These are phyloP conservation scores for Neuroscelio doddi DNA, from an alignment of 2,888 invertebrate species.

Conservation along the genomic window DNA sequence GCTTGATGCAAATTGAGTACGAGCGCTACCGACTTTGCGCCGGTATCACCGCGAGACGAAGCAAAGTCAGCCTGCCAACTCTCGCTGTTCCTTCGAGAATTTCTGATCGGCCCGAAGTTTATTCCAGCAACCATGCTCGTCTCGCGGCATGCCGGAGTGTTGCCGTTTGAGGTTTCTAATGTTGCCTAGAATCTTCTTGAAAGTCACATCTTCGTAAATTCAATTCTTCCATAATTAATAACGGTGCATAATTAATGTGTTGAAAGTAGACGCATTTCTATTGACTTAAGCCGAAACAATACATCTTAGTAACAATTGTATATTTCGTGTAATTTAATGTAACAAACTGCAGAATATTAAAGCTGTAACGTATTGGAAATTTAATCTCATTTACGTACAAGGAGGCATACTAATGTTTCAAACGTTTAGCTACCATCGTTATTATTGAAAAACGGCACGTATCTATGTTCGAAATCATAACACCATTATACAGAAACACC, in stretches of 20 bases:
- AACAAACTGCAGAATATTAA: no score
- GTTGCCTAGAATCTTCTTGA: no score
- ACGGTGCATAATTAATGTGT: no score
- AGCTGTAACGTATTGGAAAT: no score
- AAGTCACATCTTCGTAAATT: no score
- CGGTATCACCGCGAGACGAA: slow-evolving; percentile 18
- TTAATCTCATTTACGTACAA: no score
- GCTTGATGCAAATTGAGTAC: slow-evolving; percentile 70
- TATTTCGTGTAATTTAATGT: no score
- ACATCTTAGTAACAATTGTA: no score
- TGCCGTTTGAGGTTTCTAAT: slow-evolving; percentile 62
- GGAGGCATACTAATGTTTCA: slow-evolving; percentile 21
- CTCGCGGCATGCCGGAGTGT: slow-evolving; percentile 51
- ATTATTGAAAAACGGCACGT: slow-evolving; percentile 36
- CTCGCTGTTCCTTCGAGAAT: slow-evolving; percentile 53
- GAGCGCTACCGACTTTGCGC: slow-evolving; percentile 49
- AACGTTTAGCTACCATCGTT: slow-evolving; percentile 34
- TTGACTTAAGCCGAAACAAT: no score
- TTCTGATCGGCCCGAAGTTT: slow-evolving; percentile 63
- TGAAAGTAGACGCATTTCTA: no score
- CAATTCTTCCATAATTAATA: no score
- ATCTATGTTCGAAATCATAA: slow-evolving; percentile 62
- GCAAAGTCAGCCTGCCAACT: slow-evolving; percentile 36
- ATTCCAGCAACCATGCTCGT: slow-evolving; percentile 51
- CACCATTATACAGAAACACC: slow-evolving; percentile 59